phyloP scores from a whole-genome alignment of 1,140 invertebrate genomes.

The Parasteatoda tepidariorum region DNA sequence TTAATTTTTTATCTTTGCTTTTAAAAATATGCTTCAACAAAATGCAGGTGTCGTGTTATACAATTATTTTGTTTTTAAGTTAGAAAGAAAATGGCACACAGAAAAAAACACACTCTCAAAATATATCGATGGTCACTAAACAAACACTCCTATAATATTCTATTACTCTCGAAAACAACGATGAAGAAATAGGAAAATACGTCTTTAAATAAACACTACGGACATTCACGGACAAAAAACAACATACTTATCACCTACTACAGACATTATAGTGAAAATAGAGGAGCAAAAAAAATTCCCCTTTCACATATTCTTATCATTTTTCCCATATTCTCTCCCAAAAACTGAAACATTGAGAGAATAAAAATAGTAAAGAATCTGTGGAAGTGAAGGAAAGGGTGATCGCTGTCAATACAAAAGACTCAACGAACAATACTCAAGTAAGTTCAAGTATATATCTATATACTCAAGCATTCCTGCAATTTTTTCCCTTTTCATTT shows the following conservation, averaged over 20 bases:
- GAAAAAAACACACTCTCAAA: too few relatives aligned
- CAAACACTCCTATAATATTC: too few relatives aligned
- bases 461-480: slow-evolving; percentile 8
- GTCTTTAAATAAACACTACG: too few relatives aligned
- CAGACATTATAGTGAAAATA: not conserved
- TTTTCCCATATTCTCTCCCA: slow-evolving; percentile 36
- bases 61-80: too few relatives aligned
- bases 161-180: too few relatives aligned
- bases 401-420: slow-evolving; percentile 47
- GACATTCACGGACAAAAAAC: too few relatives aligned
- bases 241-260: slow-evolving; percentile 36
- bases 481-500: not conserved
- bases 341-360: slow-evolving; percentile 9
- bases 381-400: slow-evolving; percentile 10
- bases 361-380: slow-evolving; percentile 28
- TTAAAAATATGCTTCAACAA: too few relatives aligned
- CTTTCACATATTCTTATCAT: slow-evolving; percentile 43
- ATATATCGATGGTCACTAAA: too few relatives aligned
- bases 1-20: too few relatives aligned
- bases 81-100: too few relatives aligned
- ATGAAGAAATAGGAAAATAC: too few relatives aligned
- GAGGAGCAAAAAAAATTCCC: slow-evolving; percentile 8
- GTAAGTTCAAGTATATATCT: slow-evolving; percentile 43
- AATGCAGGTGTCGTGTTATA: too few relatives aligned
- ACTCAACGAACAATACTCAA: slow-evolving; percentile 41